Percentiles rank a stretch among this genome's conserved stretches.
These are phyloP conservation scores for Paramormyrops kingsleyae DNA, from an alignment of 2,113 vertebrate genomes.

Conservation along the genomic window DNA sequence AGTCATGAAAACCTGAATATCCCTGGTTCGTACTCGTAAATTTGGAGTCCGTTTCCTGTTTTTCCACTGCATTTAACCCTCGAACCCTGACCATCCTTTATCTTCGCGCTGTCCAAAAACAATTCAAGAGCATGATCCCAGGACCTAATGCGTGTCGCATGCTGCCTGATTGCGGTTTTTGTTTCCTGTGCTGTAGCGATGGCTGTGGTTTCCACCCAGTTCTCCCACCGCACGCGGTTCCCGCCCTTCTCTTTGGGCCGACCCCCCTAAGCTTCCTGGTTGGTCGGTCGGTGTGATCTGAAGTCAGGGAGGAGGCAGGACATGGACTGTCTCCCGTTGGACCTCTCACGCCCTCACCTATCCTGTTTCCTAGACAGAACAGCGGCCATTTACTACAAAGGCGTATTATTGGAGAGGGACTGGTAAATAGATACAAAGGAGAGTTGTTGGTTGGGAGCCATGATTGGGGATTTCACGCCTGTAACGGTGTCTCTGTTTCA, in stretches of 20 bases:
- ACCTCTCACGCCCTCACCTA: neutral
- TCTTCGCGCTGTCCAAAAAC: neutral
- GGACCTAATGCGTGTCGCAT: neutral
- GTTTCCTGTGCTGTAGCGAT: neutral
- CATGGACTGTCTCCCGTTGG: neutral
- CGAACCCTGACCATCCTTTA: neutral
- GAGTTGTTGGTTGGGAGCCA: conserved; percentile 29
- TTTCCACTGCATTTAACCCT: neutral
- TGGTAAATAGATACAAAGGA: conserved; percentile 38
- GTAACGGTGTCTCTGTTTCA: neutral
- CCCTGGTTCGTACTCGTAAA: neutral
- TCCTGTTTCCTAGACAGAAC: neutral
- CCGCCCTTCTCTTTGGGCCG: neutral
- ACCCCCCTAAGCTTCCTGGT: neutral
- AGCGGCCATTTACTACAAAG: neutral
- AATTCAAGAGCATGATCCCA: neutral
- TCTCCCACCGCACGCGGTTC: neutral
- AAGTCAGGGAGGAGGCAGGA: neutral
- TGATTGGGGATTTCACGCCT: conserved; percentile 9
- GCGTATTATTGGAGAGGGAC: neutral
- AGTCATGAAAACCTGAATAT: neutral
- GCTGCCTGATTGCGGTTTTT: neutral
- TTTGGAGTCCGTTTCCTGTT: conserved; percentile 13
- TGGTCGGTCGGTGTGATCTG: neutral
- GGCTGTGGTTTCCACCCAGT: neutral